Evolutionary conservation across 2,113 vertebrate genomes (phyloP).

Genomic region (Perognathus longimembris): DNA sequence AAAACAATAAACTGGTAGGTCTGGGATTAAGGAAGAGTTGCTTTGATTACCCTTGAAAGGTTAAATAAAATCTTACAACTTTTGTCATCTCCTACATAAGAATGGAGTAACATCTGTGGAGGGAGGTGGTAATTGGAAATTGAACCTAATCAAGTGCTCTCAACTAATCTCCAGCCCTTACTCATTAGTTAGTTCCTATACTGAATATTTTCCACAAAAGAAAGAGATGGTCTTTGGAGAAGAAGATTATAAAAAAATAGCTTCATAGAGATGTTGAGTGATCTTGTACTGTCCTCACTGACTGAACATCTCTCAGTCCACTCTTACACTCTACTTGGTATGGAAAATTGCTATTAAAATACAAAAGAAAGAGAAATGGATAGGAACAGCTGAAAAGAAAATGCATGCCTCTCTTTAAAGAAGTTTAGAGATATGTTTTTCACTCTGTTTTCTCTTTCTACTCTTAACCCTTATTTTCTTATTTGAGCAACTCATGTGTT

Average conservation of each 20-base stretch:
- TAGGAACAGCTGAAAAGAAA: not conserved
- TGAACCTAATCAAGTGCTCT: too few species aligned
- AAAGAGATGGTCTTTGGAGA: not conserved
- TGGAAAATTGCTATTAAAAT: not conserved
- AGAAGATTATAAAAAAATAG: not conserved
- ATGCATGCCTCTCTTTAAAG: not conserved
- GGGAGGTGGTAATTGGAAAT: too few species aligned
- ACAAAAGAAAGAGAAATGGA: not conserved
- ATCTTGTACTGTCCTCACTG: not conserved
- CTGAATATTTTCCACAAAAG: not conserved
- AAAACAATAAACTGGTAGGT: not conserved
- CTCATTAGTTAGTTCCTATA: not conserved
- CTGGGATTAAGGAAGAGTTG: not conserved
- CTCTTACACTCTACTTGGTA: not conserved
- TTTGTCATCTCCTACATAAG: not conserved
- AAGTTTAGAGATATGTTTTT: not conserved
- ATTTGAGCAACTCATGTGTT: constrained; percentile 1
- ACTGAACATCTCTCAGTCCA: not conserved
- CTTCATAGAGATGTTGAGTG: not conserved
- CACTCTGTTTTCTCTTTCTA: not conserved
- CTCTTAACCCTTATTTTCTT: constrained; percentile 24
- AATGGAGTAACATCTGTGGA: not conserved
- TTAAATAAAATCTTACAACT: not conserved
- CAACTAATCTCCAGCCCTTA: too few species aligned
- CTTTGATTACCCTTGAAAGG: not conserved